Percentiles rank a stretch among this genome's conserved stretches.
Conservation (phyloP, 1,140 invertebrate genomes). For the Drosophila athabasca region DNA sequence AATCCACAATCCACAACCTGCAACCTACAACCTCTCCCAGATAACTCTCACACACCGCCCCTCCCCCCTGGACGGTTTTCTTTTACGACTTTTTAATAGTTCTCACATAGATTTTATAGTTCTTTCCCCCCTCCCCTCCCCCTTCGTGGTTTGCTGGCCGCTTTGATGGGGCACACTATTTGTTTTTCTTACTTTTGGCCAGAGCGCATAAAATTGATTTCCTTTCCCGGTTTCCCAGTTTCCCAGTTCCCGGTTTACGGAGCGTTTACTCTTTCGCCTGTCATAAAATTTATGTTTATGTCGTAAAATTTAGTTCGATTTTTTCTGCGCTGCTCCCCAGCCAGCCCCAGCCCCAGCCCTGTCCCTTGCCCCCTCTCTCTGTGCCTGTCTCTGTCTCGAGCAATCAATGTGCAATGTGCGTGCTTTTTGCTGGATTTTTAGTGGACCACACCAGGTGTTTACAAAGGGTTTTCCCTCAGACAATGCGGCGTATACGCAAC, state of each 20-base stretch:
- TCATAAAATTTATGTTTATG: slow-evolving; percentile 83
- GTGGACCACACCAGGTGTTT: slow-evolving; percentile 49
- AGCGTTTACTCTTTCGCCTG: slow-evolving; percentile 56
- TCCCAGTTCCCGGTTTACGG: slow-evolving; percentile 10
- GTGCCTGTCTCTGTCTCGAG: background rate
- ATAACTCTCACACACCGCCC: background rate
- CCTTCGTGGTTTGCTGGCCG: background rate
- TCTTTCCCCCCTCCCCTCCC: slow-evolving; percentile 37
- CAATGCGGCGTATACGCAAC: slow-evolving; percentile 46
- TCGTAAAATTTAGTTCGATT: slow-evolving; percentile 81
- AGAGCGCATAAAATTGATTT: slow-evolving; percentile 83
- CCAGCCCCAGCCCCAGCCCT: slow-evolving; percentile 21
- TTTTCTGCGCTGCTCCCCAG: slow-evolving; percentile 37
- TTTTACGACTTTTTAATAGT: slow-evolving; percentile 83
- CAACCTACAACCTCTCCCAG: background rate
- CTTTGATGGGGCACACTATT: slow-evolving; percentile 58
- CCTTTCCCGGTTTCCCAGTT: slow-evolving; percentile 40
- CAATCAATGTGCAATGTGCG: too few relatives aligned
- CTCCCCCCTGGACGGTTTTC: slow-evolving; percentile 13
- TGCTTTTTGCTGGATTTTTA: slow-evolving; percentile 19
- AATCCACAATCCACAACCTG: background rate
- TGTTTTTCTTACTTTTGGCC: slow-evolving; percentile 67
- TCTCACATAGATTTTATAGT: slow-evolving; percentile 83
- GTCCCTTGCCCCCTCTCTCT: background rate
- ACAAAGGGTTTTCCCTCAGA: slow-evolving; percentile 39